These are phyloP conservation scores for Caerostris extrusa DNA, from an alignment of 1,140 invertebrate genomes.

Conservation along the genomic window DNA sequence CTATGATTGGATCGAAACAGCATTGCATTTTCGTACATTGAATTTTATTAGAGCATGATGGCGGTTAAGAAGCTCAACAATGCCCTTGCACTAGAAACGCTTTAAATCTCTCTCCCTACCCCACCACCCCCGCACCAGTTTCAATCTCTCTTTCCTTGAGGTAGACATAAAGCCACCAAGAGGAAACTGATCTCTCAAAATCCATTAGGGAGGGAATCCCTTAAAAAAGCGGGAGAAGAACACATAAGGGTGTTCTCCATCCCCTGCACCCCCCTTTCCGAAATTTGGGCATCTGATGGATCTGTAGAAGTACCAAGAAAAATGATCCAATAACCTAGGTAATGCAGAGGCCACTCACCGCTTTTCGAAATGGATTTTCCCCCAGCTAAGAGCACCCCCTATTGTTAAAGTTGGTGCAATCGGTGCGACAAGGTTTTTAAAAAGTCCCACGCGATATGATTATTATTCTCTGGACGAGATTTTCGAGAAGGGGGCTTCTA, in stretches of 20 bases:
- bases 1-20: conserved; percentile 35
- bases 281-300: conserved; percentile 62
- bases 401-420: conserved; percentile 66
- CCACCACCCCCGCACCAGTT: neutral
- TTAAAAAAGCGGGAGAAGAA: conserved; percentile 50
- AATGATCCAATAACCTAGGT: conserved; percentile 77
- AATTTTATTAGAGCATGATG: conserved; percentile 70
- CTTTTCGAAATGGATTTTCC: conserved; percentile 65
- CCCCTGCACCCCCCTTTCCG: neutral
- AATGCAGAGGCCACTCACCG: conserved; percentile 54
- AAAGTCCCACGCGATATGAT: conserved; percentile 73
- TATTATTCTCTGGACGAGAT: conserved; percentile 69
- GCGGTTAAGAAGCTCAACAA: conserved; percentile 65
- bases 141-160: conserved; percentile 41
- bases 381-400: conserved; percentile 53
- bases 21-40: conserved; percentile 48
- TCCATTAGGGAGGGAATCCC: conserved; percentile 68
- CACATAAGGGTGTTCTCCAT: conserved; percentile 44
- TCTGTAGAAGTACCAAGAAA: conserved; percentile 56
- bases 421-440: conserved; percentile 69
- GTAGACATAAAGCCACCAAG: conserved; percentile 34
- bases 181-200: conserved; percentile 73
- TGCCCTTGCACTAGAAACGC: conserved; percentile 21
- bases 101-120: neutral
- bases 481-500: conserved; percentile 19